Evolutionary conservation across 2,888 invertebrate species (phyloP).

Genomic region (Rhodophaea formosa): DNA sequence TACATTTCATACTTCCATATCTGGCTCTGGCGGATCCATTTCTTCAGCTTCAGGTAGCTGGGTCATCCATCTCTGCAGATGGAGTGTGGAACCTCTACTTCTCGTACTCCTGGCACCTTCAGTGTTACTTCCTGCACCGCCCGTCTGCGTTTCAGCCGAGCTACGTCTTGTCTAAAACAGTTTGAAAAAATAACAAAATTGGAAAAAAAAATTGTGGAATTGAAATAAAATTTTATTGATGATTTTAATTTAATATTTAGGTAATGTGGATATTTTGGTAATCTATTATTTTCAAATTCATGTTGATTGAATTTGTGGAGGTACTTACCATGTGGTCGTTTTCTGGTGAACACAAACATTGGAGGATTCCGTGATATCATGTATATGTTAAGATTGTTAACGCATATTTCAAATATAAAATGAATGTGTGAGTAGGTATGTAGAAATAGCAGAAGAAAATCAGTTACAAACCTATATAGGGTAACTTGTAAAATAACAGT

Average conservation of each 20-base stretch:
- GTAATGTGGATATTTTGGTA: slow-evolving; percentile 44
- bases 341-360: background rate
- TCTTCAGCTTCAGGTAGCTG: slow-evolving; percentile 85
- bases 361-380: background rate
- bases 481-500: too few species aligned
- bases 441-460: too few species aligned
- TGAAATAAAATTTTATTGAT: too few species aligned
- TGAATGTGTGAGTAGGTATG: too few species aligned
- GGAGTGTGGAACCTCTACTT: slow-evolving; percentile 86
- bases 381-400: background rate
- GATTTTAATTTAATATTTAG: background rate
- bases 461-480: too few species aligned
- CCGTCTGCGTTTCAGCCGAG: slow-evolving; percentile 72
- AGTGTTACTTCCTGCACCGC: slow-evolving; percentile 61
- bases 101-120: slow-evolving; percentile 73
- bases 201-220: background rate
- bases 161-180: slow-evolving; percentile 66
- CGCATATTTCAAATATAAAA: too few species aligned
- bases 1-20: slow-evolving; percentile 70
- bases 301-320: background rate
- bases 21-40: slow-evolving; percentile 75
- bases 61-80: slow-evolving; percentile 91
- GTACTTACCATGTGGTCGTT: slow-evolving; percentile 30
- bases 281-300: background rate
- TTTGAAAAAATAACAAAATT: background rate